Base-by-base conservation (phyloP, 2,888 invertebrate species). In the Acleris emargana region DNA sequence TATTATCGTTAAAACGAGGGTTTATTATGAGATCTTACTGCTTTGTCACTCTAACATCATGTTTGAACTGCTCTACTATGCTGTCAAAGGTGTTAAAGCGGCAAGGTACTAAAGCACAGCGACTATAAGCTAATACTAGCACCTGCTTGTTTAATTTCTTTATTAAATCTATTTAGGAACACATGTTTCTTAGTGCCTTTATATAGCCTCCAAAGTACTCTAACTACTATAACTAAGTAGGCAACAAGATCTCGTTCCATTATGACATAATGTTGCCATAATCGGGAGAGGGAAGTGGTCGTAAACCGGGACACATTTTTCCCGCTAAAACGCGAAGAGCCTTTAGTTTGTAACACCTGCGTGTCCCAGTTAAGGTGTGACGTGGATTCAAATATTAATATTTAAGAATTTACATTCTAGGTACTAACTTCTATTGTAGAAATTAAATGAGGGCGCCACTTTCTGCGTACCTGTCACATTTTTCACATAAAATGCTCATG, bases 261-360 rank as follows among this genome's bases (percentile, higher is more conserved):
- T 54, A 64, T 64, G 59, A 59, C 59, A 53, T 64, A 64, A 64
- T 64, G 57, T 16, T 47, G 25, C 47, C 43, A 32, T 55, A 59
- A 47, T 50, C n/a, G 28, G 51, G 58, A 67, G 60, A 47, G 50
- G 62, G 64, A 69, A 72, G 71, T 70, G 71, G 62, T 69, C 64
- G 68, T 68, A 72, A 72, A 71, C 64, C 62, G 58, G 53, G 60
- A 53, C 58, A 58, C 57, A 66, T 64, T 67, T 68, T 72, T 70
- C 45, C n/a, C 61, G 67, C 69, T 73, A 68, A 74, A 72, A 72
- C 64, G 69, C 62, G 49, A 61, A 70, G 64, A 64, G 70, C 61
- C 63, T 54, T 28, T 49, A 51, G 71, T 66, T 69, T 45, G 49
- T 50, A 50, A 68, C 74, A 75, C 72, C 73, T 75, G 74, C 47